These are phyloP conservation scores for Varecia variegata DNA, from an alignment of 2,797 vertebrate genomes.

Conservation along the genomic window DNA sequence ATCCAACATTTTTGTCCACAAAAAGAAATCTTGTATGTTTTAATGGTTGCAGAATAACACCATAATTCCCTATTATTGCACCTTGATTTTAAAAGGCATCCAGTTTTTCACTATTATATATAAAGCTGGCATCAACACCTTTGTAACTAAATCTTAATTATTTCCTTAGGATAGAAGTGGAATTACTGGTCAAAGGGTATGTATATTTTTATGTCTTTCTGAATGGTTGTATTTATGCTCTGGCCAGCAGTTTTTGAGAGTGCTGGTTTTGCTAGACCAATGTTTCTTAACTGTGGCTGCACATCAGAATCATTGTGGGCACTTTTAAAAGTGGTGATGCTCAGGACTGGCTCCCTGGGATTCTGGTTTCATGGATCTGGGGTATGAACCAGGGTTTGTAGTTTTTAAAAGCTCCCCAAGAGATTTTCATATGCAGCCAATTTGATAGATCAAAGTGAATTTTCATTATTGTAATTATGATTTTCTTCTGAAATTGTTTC, in stretches of 20 bases:
- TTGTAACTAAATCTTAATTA: slow-evolving; percentile 68
- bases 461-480: slow-evolving; percentile 49
- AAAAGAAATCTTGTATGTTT: not conserved
- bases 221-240: not conserved
- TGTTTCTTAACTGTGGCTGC: not conserved
- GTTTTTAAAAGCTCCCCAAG: not conserved
- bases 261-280: not conserved
- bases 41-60: not conserved
- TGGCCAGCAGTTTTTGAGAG: not conserved
- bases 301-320: not conserved
- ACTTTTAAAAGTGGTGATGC: not conserved
- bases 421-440: slow-evolving; percentile 20
- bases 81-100: slow-evolving; percentile 15
- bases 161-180: slow-evolving; percentile 69
- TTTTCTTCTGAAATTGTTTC: slow-evolving; percentile 68
- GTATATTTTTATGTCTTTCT: slow-evolving; percentile 46
- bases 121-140: slow-evolving; percentile 42
- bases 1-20: not conserved
- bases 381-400: not conserved
- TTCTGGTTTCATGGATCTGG: not conserved
- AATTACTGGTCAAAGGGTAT: slow-evolving; percentile 65
- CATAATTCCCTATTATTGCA: not conserved
- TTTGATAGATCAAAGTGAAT: not conserved
- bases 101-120: slow-evolving; percentile 1
- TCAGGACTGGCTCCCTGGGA: not conserved